A percentile compares a stretch with the other conserved stretches of the same genome.
Evolutionary conservation across 2,113 vertebrate genomes (phyloP).

Genomic region (Hyaena hyaena): DNA sequence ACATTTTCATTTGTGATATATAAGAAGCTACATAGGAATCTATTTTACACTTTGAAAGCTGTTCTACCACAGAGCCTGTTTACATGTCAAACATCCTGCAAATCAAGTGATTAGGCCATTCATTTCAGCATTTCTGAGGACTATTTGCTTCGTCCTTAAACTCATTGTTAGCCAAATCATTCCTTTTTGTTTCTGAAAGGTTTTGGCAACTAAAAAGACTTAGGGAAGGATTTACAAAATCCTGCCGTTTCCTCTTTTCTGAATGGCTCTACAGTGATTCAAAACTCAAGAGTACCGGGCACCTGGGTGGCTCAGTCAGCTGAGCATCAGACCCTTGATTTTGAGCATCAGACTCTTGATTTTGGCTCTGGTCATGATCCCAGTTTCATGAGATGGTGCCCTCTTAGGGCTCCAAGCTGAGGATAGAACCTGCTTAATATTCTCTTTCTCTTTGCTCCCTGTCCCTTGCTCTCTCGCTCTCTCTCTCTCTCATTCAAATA

Average conservation of each 20-base stretch:
- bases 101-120: constrained; percentile 44
- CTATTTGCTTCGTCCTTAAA: constrained; percentile 41
- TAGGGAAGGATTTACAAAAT: constrained; percentile 58
- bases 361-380: too few species aligned
- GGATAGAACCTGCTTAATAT: too few species aligned
- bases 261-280: constrained; percentile 53
- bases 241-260: constrained; percentile 49
- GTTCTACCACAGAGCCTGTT: background rate
- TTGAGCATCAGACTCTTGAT: too few species aligned
- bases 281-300: background rate
- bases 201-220: constrained; percentile 73
- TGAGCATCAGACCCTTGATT: too few species aligned
- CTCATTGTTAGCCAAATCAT: constrained; percentile 68
- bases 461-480: too few species aligned
- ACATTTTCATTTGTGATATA: constrained; percentile 23
- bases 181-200: background rate
- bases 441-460: too few species aligned
- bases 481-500: too few species aligned
- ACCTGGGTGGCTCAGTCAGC: too few species aligned
- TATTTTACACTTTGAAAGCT: background rate
- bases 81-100: constrained; percentile 65
- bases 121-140: constrained; percentile 46
- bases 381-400: too few species aligned
- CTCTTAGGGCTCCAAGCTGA: too few species aligned
- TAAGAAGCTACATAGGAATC: background rate